Evolutionary conservation across 2,888 invertebrate species (phyloP).

Genomic region (Tetanocera ferruginea): DNA sequence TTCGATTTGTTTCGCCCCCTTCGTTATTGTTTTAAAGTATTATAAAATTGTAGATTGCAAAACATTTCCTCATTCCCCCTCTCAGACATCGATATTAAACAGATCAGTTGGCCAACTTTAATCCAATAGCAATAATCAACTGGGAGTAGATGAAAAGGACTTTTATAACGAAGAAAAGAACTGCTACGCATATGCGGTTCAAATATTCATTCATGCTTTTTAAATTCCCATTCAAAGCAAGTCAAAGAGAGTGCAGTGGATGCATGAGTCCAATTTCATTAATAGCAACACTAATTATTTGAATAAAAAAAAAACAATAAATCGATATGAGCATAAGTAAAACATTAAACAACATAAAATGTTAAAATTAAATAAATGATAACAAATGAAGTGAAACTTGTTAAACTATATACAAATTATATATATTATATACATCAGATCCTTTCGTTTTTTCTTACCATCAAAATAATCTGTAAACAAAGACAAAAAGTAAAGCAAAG

Average conservation of each 20-base stretch:
- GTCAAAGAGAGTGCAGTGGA: neutral
- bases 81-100: neutral
- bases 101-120: neutral
- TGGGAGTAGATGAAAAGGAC: neutral
- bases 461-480: slow-evolving; percentile 29
- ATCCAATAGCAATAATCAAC: slow-evolving; percentile 4
- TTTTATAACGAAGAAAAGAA: neutral
- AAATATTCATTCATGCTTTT: neutral
- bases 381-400: slow-evolving; percentile 34
- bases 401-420: slow-evolving; percentile 38
- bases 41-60: slow-evolving; percentile 9
- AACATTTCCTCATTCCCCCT: neutral
- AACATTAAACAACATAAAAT: slow-evolving; percentile 31
- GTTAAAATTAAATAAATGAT: slow-evolving; percentile 25
- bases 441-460: slow-evolving; percentile 33
- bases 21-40: slow-evolving; percentile 31
- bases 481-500: neutral
- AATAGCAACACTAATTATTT: slow-evolving; percentile 10
- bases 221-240: slow-evolving; percentile 7
- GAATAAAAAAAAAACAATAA: slow-evolving; percentile 20
- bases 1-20: slow-evolving; percentile 5
- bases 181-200: neutral
- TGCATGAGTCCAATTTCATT: slow-evolving; percentile 5
- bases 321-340: slow-evolving; percentile 23
- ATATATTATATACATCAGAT: slow-evolving; percentile 32